phyloP scores from a whole-genome alignment of 2,888 invertebrate genomes.

The Subacronicta megacephala region DNA sequence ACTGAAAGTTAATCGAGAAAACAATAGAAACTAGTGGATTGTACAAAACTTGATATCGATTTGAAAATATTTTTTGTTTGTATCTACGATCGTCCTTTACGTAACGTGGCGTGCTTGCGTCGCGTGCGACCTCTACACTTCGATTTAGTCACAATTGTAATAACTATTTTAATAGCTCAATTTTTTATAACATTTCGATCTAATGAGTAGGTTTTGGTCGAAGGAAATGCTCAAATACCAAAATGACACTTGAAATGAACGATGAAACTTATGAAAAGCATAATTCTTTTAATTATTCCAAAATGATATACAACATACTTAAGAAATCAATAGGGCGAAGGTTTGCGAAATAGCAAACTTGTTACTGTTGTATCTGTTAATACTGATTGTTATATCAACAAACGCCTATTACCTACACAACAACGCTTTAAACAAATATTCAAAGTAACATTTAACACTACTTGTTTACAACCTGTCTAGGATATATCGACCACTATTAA shows the following conservation, averaged over 20 bases:
- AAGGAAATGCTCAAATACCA: neutral
- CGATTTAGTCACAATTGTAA: conserved; percentile 50
- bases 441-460: conserved; percentile 23
- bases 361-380: conserved; percentile 7
- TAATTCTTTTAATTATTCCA: conserved; percentile 4
- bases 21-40: conserved; percentile 23
- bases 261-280: neutral
- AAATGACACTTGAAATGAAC: conserved; percentile 2
- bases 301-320: neutral
- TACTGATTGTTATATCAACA: conserved; percentile 22
- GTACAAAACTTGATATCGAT: conserved; percentile 40
- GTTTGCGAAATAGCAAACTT: conserved; percentile 8
- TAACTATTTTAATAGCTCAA: conserved; percentile 57
- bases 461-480: conserved; percentile 11
- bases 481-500: conserved; percentile 12
- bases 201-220: conserved; percentile 32
- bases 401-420: conserved; percentile 8
- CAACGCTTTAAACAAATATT: conserved; percentile 28
- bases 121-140: conserved; percentile 54
- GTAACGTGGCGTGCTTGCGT: conserved; percentile 56
- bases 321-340: conserved; percentile 8
- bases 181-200: conserved; percentile 46
- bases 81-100: conserved; percentile 54
- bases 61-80: conserved; percentile 46
- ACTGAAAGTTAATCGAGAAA: conserved; percentile 37